Conservation (phyloP, 2,888 invertebrate genomes). For the Chrysomela aeneicollis region DNA sequence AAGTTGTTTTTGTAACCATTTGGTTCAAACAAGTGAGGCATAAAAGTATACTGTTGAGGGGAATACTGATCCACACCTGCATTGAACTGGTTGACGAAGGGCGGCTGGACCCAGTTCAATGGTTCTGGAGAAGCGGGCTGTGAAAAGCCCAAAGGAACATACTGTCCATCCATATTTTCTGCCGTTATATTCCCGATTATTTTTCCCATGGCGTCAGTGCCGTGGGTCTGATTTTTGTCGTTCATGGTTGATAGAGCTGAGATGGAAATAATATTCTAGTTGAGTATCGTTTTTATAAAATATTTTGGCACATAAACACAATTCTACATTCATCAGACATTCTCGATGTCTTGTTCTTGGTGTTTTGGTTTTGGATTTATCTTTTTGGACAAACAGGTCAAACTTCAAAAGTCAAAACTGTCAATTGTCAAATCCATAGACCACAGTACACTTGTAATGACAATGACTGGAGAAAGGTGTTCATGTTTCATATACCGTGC, state of each 20-base stretch:
- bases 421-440: too few relatives aligned
- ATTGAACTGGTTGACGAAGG: conserved; percentile 48
- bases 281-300: conserved; percentile 38
- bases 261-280: conserved; percentile 11
- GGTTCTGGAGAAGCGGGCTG: conserved; percentile 47
- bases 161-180: conserved; percentile 67
- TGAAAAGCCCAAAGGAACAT: conserved; percentile 64
- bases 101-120: conserved; percentile 47
- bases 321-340: conserved; percentile 37
- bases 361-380: too few relatives aligned
- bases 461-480: too few relatives aligned
- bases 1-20: conserved; percentile 44
- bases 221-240: conserved; percentile 52
- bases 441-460: too few relatives aligned
- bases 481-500: too few relatives aligned
- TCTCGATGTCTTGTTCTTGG: not conserved
- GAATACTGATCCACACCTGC: conserved; percentile 36
- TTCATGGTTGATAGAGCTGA: conserved; percentile 48
- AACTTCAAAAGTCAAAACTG: too few relatives aligned
- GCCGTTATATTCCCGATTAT: conserved; percentile 69
- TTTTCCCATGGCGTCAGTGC: conserved; percentile 63
- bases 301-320: conserved; percentile 50
- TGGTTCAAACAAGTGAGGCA: conserved; percentile 44
- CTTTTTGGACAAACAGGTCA: too few relatives aligned
- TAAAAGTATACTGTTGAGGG: conserved; percentile 43